Evolutionary conservation across 2,113 vertebrate species (phyloP).

Genomic region (Corythornis cristatus): DNA sequence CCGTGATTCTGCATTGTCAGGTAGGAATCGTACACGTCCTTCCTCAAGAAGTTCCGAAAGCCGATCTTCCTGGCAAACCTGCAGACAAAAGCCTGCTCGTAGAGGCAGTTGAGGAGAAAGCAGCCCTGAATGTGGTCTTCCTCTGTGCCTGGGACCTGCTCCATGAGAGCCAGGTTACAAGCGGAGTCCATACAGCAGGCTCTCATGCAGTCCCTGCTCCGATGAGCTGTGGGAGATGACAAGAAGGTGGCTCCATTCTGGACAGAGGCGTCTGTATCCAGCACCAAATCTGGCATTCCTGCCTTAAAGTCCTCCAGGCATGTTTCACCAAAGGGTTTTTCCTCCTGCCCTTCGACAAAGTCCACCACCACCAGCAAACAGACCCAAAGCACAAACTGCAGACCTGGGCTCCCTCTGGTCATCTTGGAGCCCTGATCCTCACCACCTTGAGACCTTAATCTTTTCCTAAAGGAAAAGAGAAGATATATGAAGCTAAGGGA

Average conservation of each 20-base stretch:
- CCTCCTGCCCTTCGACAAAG: background rate
- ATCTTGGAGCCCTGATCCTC: background rate
- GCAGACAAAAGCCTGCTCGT: constrained; percentile 88
- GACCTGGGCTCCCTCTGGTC: background rate
- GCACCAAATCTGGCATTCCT: constrained; percentile 82
- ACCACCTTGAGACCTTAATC: background rate
- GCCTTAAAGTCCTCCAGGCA: constrained; percentile 78
- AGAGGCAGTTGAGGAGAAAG: constrained; percentile 90
- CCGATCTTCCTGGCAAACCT: constrained; percentile 84
- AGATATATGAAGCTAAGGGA: background rate
- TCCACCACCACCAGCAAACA: background rate
- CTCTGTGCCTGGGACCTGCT: constrained; percentile 48
- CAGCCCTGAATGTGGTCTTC: constrained; percentile 77
- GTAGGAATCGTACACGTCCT: constrained; percentile 78
- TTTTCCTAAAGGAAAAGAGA: constrained; percentile 14
- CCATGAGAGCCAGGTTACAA: constrained; percentile 91
- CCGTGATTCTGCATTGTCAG: constrained; percentile 43
- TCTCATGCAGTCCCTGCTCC: constrained; percentile 80
- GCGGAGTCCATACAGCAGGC: constrained; percentile 82
- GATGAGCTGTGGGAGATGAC: constrained; percentile 71
- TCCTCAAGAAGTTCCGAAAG: constrained; percentile 82
- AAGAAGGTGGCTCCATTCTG: constrained; percentile 88
- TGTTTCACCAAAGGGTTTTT: constrained; percentile 43
- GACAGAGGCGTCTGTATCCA: constrained; percentile 87
- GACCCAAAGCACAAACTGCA: background rate